Evolutionary conservation across 2,797 vertebrate species (phyloP).

Genomic region (Crypturellus tataupa): DNA sequence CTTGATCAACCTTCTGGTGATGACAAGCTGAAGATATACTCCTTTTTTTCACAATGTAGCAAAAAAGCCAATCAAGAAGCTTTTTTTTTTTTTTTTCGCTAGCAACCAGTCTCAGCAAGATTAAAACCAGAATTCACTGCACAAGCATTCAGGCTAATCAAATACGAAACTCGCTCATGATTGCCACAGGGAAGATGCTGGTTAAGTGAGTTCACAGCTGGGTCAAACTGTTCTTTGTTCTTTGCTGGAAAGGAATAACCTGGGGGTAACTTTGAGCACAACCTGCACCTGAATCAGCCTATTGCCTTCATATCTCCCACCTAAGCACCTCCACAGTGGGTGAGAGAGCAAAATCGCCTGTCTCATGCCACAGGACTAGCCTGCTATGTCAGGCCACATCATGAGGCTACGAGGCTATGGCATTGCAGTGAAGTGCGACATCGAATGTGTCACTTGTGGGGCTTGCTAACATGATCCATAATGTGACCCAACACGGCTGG

Average conservation of each 20-base stretch:
- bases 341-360: too few relatives aligned
- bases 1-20: neutral
- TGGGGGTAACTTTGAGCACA: too few relatives aligned
- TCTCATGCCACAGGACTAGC: too few relatives aligned
- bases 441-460: too few relatives aligned
- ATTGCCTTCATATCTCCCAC: too few relatives aligned
- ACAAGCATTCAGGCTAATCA: neutral
- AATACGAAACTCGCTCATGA: neutral
- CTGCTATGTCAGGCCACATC: too few relatives aligned
- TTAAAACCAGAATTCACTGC: neutral
- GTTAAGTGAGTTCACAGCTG: neutral
- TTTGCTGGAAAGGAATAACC: neutral
- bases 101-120: neutral
- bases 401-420: too few relatives aligned
- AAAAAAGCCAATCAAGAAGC: neutral
- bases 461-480: neutral
- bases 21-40: neutral
- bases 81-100: neutral
- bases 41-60: neutral
- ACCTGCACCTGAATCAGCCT: too few relatives aligned
- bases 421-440: too few relatives aligned
- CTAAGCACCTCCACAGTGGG: too few relatives aligned
- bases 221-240: neutral
- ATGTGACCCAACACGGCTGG: too few relatives aligned
- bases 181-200: neutral